phyloP scores from a whole-genome alignment of 2,113 vertebrate species.

The Globicephala melas region DNA sequence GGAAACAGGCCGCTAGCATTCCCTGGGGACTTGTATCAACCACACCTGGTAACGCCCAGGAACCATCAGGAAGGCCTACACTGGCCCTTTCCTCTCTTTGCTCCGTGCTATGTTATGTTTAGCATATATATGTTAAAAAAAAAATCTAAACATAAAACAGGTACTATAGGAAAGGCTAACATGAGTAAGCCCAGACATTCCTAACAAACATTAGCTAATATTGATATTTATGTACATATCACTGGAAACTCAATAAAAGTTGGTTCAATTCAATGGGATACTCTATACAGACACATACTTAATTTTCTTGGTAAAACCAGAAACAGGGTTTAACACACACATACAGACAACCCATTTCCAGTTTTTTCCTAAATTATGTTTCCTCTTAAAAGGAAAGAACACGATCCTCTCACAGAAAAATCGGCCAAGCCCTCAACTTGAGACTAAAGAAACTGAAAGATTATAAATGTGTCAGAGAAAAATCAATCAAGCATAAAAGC shows the following conservation, averaged over 20 bases:
- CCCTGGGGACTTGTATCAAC: too few species aligned
- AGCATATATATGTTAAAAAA: background rate
- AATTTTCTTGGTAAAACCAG: slow-evolving; percentile 13
- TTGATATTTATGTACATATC: background rate
- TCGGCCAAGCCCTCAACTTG: slow-evolving; percentile 28
- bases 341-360: background rate
- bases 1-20: background rate
- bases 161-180: background rate
- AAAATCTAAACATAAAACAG: background rate
- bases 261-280: background rate
- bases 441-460: slow-evolving; percentile 33
- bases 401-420: slow-evolving; percentile 38
- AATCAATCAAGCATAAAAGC: slow-evolving; percentile 50
- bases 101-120: background rate
- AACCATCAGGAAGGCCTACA: background rate
- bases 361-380: slow-evolving; percentile 22
- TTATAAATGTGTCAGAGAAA: slow-evolving; percentile 47
- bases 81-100: background rate
- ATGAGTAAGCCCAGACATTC: background rate
- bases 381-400: slow-evolving; percentile 33
- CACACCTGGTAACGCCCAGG: background rate
- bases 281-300: background rate
- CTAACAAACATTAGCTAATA: background rate
- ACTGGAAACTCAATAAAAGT: background rate
- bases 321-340: background rate